A percentile compares a stretch with the other conserved stretches of the same genome.
Conservation (phyloP, 2,113 vertebrate genomes). For the Neomonachus schauinslandi region DNA sequence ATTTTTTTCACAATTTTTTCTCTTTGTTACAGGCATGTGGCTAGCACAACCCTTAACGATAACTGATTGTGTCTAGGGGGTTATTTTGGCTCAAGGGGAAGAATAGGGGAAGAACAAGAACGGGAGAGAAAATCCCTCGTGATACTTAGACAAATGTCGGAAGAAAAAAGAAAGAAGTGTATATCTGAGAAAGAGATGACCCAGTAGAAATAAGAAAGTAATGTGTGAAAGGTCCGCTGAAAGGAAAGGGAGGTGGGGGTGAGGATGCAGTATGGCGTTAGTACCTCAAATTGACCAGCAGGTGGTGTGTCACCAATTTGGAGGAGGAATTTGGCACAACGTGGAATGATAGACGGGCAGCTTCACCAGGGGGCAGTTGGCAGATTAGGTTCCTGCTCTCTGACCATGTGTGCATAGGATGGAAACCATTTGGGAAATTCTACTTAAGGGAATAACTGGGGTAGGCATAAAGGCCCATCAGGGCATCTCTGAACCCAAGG, state of each 20-base stretch:
- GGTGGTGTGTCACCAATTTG: not conserved
- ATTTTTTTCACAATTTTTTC: not conserved
- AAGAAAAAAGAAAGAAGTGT: not conserved
- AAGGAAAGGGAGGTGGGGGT: not conserved
- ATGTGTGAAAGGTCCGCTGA: not conserved
- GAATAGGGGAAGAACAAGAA: not conserved
- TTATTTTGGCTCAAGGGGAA: not conserved
- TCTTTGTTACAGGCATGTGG: not conserved
- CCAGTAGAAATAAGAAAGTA: not conserved
- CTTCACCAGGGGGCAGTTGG: not conserved
- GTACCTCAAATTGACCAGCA: not conserved
- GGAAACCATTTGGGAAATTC: not conserved
- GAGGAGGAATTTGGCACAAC: not conserved
- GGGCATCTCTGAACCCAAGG: not conserved
- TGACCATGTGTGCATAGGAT: not conserved
- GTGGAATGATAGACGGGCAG: no score
- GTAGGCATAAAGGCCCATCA: not conserved
- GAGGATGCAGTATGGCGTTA: fast-evolving
- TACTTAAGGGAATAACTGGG: not conserved
- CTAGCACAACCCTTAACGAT: not conserved
- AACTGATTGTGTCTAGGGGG: not conserved
- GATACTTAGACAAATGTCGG: not conserved
- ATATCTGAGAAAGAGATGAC: not conserved
- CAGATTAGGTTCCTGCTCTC: not conserved
- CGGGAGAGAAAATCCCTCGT: not conserved